Evolutionary conservation across 2,797 vertebrate species (phyloP).

Genomic region (Gila robusta): DNA sequence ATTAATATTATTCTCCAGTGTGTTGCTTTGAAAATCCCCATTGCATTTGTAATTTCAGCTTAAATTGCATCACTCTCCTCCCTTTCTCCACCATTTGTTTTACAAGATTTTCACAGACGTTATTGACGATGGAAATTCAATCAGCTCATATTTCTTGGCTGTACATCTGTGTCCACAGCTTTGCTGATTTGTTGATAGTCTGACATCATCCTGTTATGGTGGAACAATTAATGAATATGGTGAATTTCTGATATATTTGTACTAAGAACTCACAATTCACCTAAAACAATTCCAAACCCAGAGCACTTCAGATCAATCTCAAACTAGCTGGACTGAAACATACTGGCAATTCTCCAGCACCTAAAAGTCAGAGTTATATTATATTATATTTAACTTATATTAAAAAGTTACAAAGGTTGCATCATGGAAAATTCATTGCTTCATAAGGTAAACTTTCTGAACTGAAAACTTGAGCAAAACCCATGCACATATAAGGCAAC

Average conservation of each 20-base stretch:
- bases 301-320: not conserved
- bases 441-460: not conserved
- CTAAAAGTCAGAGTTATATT: not conserved
- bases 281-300: not conserved
- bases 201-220: not conserved
- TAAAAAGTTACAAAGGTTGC: not conserved
- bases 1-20: conserved; percentile 36
- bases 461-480: not conserved
- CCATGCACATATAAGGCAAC: not conserved
- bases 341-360: not conserved
- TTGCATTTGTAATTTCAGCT: conserved; percentile 48
- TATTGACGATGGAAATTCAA: not conserved
- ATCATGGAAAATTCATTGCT: not conserved
- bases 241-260: not conserved
- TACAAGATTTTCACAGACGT: not conserved
- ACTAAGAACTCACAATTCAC: not conserved
- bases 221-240: not conserved
- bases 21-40: conserved; percentile 43
- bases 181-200: not conserved
- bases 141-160: not conserved
- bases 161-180: not conserved
- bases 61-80: not conserved
- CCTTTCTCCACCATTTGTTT: not conserved
- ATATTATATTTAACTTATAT: too few relatives aligned
- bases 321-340: not conserved